These are phyloP conservation scores for Lissocephala sabroskyi DNA, from an alignment of 2,888 invertebrate genomes.

Conservation along the genomic window DNA sequence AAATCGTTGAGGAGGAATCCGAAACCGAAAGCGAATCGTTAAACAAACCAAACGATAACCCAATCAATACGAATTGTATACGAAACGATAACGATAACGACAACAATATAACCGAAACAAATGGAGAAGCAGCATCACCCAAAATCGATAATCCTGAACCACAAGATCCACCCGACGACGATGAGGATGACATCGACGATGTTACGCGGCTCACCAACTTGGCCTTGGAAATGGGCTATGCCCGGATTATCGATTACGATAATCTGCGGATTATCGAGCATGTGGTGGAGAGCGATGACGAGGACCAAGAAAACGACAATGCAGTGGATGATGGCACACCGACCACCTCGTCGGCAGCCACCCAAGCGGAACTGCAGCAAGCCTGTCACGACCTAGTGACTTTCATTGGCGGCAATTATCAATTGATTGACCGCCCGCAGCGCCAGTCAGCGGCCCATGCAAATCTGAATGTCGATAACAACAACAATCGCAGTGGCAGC, in stretches of 20 bases:
- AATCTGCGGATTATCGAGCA: conserved; percentile 67
- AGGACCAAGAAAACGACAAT: conserved; percentile 9
- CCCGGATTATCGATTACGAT: conserved; percentile 63
- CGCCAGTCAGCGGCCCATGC: background rate
- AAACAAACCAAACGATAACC: background rate
- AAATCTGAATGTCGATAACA: conserved; percentile 22
- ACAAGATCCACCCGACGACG: conserved; percentile 5
- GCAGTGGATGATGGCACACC: conserved; percentile 4
- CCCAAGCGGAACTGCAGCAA: conserved; percentile 32
- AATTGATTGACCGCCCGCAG: conserved; percentile 47
- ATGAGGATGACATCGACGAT: conserved; percentile 8
- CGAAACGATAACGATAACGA: conserved; percentile 15
- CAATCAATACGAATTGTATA: conserved; percentile 20
- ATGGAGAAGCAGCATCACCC: background rate
- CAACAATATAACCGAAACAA: conserved; percentile 1
- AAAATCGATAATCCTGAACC: no score
- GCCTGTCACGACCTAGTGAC: conserved; percentile 61
- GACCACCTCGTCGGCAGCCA: background rate
- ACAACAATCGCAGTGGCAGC: conserved; percentile 26
- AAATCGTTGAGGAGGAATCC: conserved; percentile 32
- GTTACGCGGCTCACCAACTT: conserved; percentile 33
- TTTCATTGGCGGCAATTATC: conserved; percentile 64
- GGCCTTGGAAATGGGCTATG: conserved; percentile 46
- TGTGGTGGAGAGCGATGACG: conserved; percentile 60
- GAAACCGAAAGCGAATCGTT: conserved; percentile 9